Percentiles rank a stretch among this genome's conserved stretches.
Conservation (phyloP, 2,797 vertebrate species). For the Syngnathus acus region DNA sequence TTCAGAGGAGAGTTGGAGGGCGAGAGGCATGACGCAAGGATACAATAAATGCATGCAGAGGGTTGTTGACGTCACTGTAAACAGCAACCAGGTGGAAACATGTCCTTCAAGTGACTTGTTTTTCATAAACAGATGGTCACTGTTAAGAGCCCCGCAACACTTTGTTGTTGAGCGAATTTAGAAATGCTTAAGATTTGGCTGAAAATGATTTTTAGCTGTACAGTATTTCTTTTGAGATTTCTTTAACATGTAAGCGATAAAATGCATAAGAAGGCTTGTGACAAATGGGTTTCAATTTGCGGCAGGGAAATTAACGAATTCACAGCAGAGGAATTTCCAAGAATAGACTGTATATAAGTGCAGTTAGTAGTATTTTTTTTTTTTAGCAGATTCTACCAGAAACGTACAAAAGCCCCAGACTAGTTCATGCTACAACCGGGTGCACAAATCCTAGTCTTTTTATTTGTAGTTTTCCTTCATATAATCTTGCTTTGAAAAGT, state of each 20-base stretch:
- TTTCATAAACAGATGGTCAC: constrained; percentile 65
- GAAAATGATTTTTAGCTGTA: not conserved
- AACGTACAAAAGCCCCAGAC: not conserved
- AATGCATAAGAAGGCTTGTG: not conserved
- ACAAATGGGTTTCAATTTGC: not conserved
- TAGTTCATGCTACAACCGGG: not conserved
- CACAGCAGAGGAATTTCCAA: not conserved
- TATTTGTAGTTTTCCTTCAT: not conserved
- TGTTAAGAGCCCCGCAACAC: constrained; percentile 47
- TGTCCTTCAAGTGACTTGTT: constrained; percentile 34
- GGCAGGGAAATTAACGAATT: not conserved
- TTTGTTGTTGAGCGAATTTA: constrained; percentile 49
- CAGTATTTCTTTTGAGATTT: not conserved
- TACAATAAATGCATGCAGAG: constrained; percentile 45
- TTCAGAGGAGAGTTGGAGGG: constrained; percentile 47
- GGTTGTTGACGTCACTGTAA: constrained; percentile 55
- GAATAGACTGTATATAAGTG: not conserved
- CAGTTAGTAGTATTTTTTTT: not conserved
- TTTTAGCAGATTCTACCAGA: not conserved
- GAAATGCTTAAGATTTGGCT: not conserved
- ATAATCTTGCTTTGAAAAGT: not conserved
- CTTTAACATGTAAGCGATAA: not conserved
- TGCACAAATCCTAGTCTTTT: not conserved
- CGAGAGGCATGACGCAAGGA: constrained; percentile 34
- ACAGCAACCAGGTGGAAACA: constrained; percentile 58